These are phyloP conservation scores for Aphyosemion australe DNA, from an alignment of 2,113 vertebrate genomes.

Conservation along the genomic window DNA sequence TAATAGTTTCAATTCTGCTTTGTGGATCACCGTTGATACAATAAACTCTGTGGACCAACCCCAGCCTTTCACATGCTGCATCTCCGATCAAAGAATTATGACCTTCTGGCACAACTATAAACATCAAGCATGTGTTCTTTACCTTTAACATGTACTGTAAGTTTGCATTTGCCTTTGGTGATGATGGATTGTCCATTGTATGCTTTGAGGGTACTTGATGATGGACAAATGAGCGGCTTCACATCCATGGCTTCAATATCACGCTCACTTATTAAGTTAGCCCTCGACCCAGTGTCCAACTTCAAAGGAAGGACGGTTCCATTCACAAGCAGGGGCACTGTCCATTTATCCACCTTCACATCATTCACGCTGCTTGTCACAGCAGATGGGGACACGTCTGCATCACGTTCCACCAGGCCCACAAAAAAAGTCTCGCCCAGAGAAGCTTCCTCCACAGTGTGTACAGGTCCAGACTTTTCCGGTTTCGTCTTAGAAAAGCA, in stretches of 20 bases:
- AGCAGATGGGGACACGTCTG: too few relatives aligned
- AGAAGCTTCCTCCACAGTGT: not conserved
- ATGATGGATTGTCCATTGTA: not conserved
- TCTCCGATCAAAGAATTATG: not conserved
- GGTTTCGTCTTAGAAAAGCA: not conserved
- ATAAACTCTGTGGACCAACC: not conserved
- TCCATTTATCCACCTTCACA: not conserved
- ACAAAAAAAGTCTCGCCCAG: not conserved
- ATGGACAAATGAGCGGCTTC: slow-evolving; percentile 18
- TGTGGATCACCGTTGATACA: not conserved
- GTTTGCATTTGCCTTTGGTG: not conserved
- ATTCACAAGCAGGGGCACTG: not conserved
- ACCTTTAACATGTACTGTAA: not conserved
- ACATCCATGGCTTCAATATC: not conserved
- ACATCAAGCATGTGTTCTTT: not conserved
- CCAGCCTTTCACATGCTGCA: not conserved
- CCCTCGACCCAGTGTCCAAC: not conserved
- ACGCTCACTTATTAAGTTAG: not conserved
- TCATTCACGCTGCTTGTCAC: not conserved
- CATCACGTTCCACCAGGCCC: not conserved
- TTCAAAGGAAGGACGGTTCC: not conserved
- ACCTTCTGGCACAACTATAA: slow-evolving; percentile 1
- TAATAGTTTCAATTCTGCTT: not conserved
- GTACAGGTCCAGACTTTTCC: not conserved
- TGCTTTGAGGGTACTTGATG: too few relatives aligned